Evolutionary conservation across 2,797 vertebrate species (phyloP).

Genomic region (Rhadinocentrus ornatus): DNA sequence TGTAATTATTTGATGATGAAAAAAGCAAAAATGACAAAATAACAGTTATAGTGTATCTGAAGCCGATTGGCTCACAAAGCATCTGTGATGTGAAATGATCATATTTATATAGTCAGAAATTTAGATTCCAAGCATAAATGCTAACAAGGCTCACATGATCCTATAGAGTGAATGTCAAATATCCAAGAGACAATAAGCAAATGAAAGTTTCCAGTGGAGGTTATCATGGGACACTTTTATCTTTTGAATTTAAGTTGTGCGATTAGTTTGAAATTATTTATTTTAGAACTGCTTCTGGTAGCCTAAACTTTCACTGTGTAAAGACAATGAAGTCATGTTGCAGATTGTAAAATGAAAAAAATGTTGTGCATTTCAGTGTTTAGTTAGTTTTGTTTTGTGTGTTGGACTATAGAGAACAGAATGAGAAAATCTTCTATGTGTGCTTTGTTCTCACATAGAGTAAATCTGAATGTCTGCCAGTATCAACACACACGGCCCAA

Average conservation of each 20-base stretch:
- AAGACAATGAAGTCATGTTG: conserved; percentile 27
- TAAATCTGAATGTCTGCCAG: conserved; percentile 62
- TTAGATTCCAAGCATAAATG: neutral
- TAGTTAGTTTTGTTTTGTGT: conserved; percentile 45
- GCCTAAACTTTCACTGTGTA: conserved; percentile 8
- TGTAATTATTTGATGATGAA: too few species aligned
- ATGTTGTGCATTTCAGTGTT: conserved; percentile 42
- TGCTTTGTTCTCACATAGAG: conserved; percentile 67
- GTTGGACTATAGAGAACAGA: conserved; percentile 44
- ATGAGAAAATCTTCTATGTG: conserved; percentile 61
- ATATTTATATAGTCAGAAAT: neutral
- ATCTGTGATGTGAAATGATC: neutral
- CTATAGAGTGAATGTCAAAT: neutral
- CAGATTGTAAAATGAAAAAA: conserved; percentile 30
- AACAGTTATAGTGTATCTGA: neutral
- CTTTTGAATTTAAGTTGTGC: neutral
- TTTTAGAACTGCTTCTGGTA: neutral
- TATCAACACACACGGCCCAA: conserved; percentile 58
- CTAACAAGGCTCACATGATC: neutral
- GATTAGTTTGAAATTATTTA: neutral
- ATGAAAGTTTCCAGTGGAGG: neutral
- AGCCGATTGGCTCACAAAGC: neutral
- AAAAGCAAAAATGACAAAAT: too few species aligned
- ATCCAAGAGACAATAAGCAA: neutral
- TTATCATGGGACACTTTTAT: neutral